Evolutionary conservation across 2,113 vertebrate genomes (phyloP), one percentile per base, ranked within the genome.

Genomic region (Sylvietta virens): DNA sequence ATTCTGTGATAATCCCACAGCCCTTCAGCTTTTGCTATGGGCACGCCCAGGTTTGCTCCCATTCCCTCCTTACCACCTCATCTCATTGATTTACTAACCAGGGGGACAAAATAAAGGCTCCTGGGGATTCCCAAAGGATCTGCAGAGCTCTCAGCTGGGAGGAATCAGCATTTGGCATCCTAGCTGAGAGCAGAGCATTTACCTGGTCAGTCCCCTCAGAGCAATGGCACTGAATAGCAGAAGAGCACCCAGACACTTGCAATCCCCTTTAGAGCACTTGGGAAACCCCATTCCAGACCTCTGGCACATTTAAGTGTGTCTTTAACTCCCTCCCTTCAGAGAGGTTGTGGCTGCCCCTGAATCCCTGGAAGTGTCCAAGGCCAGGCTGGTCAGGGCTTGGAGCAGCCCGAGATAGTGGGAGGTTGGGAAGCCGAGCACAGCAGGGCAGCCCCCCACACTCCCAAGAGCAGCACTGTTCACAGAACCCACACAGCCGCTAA

Each of bases 401-500:
- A 19, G 27, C 33, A 51, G 7, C 26, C 24, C 2, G 6, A 33
- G 33, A 20, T 0, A 17, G 15, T 3, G 20, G 19, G 2, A 72
- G 14, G 7, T 5, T 5, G 9, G 15, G 11, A 47, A 50, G 10
- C 14, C 1, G 1, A 31, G 16, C 14, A 18, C 1, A 11, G 5
- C 39, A 20, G 8, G 3, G 20, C 45, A 62, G 15, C 12, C 5
- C 15, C 27, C 7, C 8, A 7, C 15, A 4, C 8, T 11, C 27
- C 27, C 0, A 0, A 3, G 13, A 71, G 2, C 7, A 1, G 13
- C 51, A 0, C 4, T 0, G 6, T 0, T 5, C 2, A 3, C 2
- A 31, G 3, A 50, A 28, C 2, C 8, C 64, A 3, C 9, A 0
- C 0, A 11, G 8, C 48, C 15, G 0, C 7, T 0, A 17, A 0